Evolutionary conservation across 2,888 invertebrate genomes (phyloP).

Genomic region (Polyploca ridens): DNA sequence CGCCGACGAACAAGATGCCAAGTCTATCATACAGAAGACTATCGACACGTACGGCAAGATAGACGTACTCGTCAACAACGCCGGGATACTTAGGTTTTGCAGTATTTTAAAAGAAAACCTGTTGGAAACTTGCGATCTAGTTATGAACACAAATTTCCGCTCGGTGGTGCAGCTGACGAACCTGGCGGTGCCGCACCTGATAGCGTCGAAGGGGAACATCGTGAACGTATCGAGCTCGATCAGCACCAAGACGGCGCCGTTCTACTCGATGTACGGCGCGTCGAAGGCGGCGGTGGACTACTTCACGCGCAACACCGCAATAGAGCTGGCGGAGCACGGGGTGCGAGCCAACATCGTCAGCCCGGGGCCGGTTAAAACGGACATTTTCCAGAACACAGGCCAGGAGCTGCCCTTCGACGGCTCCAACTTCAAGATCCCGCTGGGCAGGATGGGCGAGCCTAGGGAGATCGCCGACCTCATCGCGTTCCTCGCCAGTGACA

Average conservation of each 20-base stretch:
- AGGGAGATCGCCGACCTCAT: slow-evolving; percentile 25
- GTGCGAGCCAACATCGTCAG: slow-evolving; percentile 31
- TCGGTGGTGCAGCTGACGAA: slow-evolving; percentile 36
- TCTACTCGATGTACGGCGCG: slow-evolving; percentile 44
- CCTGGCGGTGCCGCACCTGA: slow-evolving; percentile 37
- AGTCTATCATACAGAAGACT: slow-evolving; percentile 31
- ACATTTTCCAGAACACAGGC: slow-evolving; percentile 24
- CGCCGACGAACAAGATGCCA: slow-evolving; percentile 33
- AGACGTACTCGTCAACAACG: slow-evolving; percentile 49
- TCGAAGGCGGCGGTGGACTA: slow-evolving; percentile 57
- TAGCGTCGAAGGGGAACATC: slow-evolving; percentile 41
- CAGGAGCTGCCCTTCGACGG: too few species aligned
- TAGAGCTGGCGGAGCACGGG: slow-evolving; percentile 24
- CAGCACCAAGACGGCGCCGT: slow-evolving; percentile 16
- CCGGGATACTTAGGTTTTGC: slow-evolving; percentile 31
- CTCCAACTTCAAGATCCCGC: background rate
- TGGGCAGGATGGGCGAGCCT: slow-evolving; percentile 18
- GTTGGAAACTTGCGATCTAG: slow-evolving; percentile 32
- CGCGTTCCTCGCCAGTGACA: slow-evolving; percentile 25
- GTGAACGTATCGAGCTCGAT: slow-evolving; percentile 38
- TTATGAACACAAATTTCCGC: slow-evolving; percentile 39
- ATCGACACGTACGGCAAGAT: slow-evolving; percentile 38
- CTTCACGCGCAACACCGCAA: slow-evolving; percentile 37
- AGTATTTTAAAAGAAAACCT: slow-evolving; percentile 30
- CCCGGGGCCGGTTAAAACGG: slow-evolving; percentile 32